Base-by-base conservation (phyloP, 1,140 invertebrate genomes). In the Drosophila nasuta region DNA sequence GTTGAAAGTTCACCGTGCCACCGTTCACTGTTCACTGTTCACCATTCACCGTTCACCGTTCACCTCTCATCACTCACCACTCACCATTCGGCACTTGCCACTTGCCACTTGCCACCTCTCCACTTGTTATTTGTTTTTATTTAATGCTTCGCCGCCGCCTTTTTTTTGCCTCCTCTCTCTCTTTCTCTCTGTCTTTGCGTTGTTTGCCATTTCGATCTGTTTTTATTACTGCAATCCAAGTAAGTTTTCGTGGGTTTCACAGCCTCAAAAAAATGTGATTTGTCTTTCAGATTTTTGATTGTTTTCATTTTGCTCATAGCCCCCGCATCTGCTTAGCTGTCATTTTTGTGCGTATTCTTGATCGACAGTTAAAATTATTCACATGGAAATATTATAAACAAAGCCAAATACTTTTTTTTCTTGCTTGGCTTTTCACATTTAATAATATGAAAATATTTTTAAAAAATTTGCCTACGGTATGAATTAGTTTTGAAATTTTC, bases 71-170 rank as follows among this genome's bases (percentile, higher is more conserved):
- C 20, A 25, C 20, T 25, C 20, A 3, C 20, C 20, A 25, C 20
- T 58, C 20, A 4, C 41, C 13, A 11, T 13, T 51, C 30, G 30
- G 20, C 46, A 35, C 11, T 25, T n/a, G 38, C 58, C 46, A 58
- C 43, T 68, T 45, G 33, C 4, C 56, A 41, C 66, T 68, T 28
- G 2, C 65, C 8, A 41, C 56, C 43, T n/a, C 13, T 15, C 33
- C 30, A 45, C 52, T 70, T 64, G 51, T 62, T 63, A 58, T 75
- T 75, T 75, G 72, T 70, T 70, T 73, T 74, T 75, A 64, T 75
- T 74, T 58, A 59, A 69, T 75, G 66, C 67, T 63, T 62, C 28
- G 49, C 45, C 59, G 4, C 28, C 49, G 10, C 35, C 48, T 17
- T 62, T 63, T 67, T 63, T 72, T 25, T 3, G 20, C 33, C 56